A percentile compares a stretch with the other conserved stretches of the same genome.
Conservation (phyloP, 2,888 invertebrate species). For the Brachynemurus nebulosus region DNA sequence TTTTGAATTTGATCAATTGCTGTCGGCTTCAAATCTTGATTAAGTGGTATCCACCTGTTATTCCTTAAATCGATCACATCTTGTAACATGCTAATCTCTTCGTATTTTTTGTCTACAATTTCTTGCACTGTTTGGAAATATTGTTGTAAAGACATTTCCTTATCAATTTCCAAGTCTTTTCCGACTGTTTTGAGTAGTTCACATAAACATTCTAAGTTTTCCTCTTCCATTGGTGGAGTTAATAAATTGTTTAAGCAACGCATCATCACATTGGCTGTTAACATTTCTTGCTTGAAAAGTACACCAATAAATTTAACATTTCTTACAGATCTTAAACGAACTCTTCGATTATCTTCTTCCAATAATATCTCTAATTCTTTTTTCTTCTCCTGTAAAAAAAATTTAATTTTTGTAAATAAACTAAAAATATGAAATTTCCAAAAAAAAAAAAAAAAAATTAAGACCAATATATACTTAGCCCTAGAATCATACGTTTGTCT, state of each 20-base stretch:
- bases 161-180: constrained; percentile 55
- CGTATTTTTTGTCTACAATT: constrained; percentile 49
- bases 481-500: too few species aligned
- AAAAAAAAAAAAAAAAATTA: too few species aligned
- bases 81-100: constrained; percentile 64
- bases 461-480: too few species aligned
- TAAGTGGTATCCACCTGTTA: constrained; percentile 72
- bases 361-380: constrained; percentile 55
- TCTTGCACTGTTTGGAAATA: constrained; percentile 56
- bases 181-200: constrained; percentile 85
- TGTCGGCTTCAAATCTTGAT: constrained; percentile 80
- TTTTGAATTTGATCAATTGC: constrained; percentile 89
- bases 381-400: constrained; percentile 42
- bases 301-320: constrained; percentile 76
- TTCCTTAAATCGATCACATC: constrained; percentile 81
- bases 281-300: constrained; percentile 80
- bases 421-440: too few species aligned
- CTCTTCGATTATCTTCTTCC: constrained; percentile 62
- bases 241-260: constrained; percentile 69
- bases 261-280: constrained; percentile 77
- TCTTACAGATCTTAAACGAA: constrained; percentile 75
- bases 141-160: constrained; percentile 35
- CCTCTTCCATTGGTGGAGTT: constrained; percentile 65
- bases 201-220: constrained; percentile 86
- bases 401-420: constrained; percentile 12